Conservation (phyloP, 2,888 invertebrate genomes). For the Griposia aprilina region DNA sequence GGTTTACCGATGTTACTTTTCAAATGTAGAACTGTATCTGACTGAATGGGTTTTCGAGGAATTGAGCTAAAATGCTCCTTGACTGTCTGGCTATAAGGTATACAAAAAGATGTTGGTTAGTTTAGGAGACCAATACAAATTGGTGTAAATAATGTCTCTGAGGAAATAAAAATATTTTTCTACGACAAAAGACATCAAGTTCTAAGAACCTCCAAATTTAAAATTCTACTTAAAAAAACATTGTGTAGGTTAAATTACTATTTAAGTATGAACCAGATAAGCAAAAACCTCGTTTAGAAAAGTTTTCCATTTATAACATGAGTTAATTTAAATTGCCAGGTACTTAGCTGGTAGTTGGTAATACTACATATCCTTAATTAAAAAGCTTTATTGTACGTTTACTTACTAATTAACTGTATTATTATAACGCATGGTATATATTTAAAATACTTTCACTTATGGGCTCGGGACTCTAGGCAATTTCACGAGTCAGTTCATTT, state of each 20-base stretch:
- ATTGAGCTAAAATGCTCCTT: conserved; percentile 53
- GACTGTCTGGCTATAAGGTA: conserved; percentile 57
- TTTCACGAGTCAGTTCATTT: neutral
- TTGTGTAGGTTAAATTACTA: conserved; percentile 28
- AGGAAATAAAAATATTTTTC: conserved; percentile 62
- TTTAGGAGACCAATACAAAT: conserved; percentile 28
- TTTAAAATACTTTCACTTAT: neutral
- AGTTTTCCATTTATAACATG: conserved; percentile 23
- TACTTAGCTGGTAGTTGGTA: conserved; percentile 28
- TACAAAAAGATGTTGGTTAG: conserved; percentile 44
- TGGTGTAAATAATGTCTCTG: conserved; percentile 46
- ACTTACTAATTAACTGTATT: neutral
- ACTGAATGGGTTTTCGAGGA: conserved; percentile 55
- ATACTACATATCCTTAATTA: conserved; percentile 43
- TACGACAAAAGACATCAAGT: conserved; percentile 59
- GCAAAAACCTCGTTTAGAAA: conserved; percentile 26
- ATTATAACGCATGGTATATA: neutral
- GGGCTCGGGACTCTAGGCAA: neutral
- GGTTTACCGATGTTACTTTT: conserved; percentile 57
- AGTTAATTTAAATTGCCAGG: conserved; percentile 11
- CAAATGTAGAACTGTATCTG: conserved; percentile 47
- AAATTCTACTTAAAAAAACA: conserved; percentile 4
- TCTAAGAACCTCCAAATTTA: conserved; percentile 28
- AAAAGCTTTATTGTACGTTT: conserved; percentile 20
- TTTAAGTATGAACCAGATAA: conserved; percentile 29